phyloP scores from a whole-genome alignment of 1,140 invertebrate species.

The Doryteuthis pealeii region DNA sequence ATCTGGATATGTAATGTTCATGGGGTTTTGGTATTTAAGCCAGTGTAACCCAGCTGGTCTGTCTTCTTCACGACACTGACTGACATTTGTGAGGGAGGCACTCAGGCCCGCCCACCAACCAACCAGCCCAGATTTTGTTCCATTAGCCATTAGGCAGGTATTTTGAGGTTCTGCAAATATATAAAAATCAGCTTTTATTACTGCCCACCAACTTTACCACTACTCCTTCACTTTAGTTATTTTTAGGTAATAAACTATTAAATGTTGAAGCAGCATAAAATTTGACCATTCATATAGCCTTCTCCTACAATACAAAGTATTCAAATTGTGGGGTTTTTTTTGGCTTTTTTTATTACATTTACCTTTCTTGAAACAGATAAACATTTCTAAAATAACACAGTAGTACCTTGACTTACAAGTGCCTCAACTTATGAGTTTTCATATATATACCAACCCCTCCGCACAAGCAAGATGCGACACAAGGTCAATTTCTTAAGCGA shows the following conservation, averaged over 20 bases:
- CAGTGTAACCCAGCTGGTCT: constrained; percentile 85
- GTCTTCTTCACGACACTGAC: constrained; percentile 78
- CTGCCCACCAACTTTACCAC: not conserved
- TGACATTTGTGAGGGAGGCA: constrained; percentile 71
- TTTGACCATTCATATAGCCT: not conserved
- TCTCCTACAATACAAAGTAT: not conserved
- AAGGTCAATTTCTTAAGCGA: too few relatives aligned
- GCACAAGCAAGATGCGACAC: too few relatives aligned
- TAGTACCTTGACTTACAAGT: too few relatives aligned
- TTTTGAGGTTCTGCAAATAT: constrained; percentile 36
- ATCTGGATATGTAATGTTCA: constrained; percentile 84
- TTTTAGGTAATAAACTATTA: not conserved
- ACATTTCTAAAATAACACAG: too few relatives aligned
- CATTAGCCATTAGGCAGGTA: constrained; percentile 33
- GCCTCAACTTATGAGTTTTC: too few relatives aligned
- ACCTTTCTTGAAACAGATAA: too few relatives aligned
- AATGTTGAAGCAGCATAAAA: not conserved
- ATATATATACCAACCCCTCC: too few relatives aligned
- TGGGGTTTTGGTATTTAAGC: constrained; percentile 81
- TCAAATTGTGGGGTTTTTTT: not conserved
- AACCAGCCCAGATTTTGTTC: constrained; percentile 72
- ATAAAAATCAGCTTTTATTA: not conserved
- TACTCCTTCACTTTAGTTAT: not conserved
- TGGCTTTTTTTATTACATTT: too few relatives aligned
- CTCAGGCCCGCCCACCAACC: constrained; percentile 89